Evolutionary conservation across 1,140 invertebrate genomes (phyloP), one percentile per base, ranked within the genome.

Genomic region (Reticulitermes speratus): DNA sequence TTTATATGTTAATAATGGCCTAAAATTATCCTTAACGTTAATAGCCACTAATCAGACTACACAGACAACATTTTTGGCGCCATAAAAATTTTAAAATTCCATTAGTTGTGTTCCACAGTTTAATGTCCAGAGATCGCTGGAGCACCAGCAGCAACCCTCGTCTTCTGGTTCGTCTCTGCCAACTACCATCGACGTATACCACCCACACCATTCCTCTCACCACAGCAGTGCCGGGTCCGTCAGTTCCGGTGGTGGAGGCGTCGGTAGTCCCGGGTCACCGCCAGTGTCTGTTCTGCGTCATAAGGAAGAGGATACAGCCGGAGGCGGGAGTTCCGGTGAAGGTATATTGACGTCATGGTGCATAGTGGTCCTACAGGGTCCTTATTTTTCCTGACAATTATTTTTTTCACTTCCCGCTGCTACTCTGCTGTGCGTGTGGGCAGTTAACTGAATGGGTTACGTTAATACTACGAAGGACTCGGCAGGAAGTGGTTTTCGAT

Each of bases 181-280:
- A 14, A 1, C 82, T 9, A 45, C 16, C 85, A 69, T 81, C 48
- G 83, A 86, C 85, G 85, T 30, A 12, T 32, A 84, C 86, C 59
- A 85, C 83, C 45, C 75, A 55, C 88, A 86, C 75, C 65, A 84
- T 3, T 85, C 84, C 44, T 88, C 84, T 8, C 44, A 45, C 84
- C 75, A 82, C 44, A 86, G 86, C 82, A 83, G 87, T 45, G 87
- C 87, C 8, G 88, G 86, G 3, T 87, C 87, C 30, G 87, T 87
- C 45, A 87, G 87, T 21, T 87, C 87, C 19, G 88, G 88, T 5
- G 88, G 88, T 21, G 88, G 88, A 30, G 88, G 88, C 16, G 88
- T 87, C 21, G 87, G 87, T 0, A 88, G 88, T 44, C 88, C 88
- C 0, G 87, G 86, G 9, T 88, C 88, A 1, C 87, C 88, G 5